Percentiles rank a stretch among this genome's conserved stretches.
Conservation (phyloP, 2,113 vertebrate genomes). For the Plecturocebus donacophilus region DNA sequence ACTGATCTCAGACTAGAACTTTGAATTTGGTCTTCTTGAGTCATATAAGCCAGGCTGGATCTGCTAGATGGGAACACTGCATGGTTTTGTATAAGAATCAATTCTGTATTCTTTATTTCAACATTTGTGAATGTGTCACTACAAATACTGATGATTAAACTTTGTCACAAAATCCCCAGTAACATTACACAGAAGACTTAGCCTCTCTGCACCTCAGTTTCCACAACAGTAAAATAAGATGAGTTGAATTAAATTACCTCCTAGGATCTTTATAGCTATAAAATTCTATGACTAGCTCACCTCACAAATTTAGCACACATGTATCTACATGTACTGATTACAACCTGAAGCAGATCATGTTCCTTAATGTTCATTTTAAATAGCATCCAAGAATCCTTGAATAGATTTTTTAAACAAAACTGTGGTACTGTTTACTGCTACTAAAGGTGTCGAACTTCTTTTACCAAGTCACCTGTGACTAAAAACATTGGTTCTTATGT, state of each 20-base stretch:
- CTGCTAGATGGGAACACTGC: neutral
- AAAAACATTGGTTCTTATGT: neutral
- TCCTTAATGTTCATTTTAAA: slow-evolving; percentile 50
- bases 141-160: neutral
- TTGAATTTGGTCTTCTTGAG: neutral
- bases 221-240: slow-evolving; percentile 38
- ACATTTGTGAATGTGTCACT: neutral
- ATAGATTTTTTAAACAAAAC: slow-evolving; percentile 8
- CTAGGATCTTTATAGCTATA: slow-evolving; percentile 16
- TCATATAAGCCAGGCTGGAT: neutral
- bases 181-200: slow-evolving; percentile 23
- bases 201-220: slow-evolving; percentile 37
- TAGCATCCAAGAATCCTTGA: slow-evolving; percentile 12
- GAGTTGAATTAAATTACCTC: slow-evolving; percentile 32
- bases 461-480: neutral
- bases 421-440: neutral
- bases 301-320: slow-evolving; percentile 54
- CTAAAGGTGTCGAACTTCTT: neutral
- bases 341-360: slow-evolving; percentile 49
- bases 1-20: neutral
- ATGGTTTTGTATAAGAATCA: neutral
- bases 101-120: slow-evolving; percentile 28
- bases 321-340: slow-evolving; percentile 45
- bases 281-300: slow-evolving; percentile 39
- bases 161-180: slow-evolving; percentile 40